Evolutionary conservation across 2,113 vertebrate genomes (phyloP).

Genomic region (Phyllostomus hastatus): DNA sequence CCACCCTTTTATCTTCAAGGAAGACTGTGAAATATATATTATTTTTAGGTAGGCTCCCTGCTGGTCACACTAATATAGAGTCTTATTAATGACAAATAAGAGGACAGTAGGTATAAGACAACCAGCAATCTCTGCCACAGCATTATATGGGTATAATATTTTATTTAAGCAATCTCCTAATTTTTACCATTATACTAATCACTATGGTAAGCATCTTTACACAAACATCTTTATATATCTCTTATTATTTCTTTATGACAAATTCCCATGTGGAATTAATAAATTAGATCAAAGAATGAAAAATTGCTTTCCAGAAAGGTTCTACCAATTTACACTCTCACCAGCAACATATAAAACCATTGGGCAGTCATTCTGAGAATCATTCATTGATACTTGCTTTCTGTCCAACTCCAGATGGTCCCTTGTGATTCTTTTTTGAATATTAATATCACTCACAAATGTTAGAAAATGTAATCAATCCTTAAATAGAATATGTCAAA

Average conservation of each 20-base stretch:
- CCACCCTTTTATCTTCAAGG: not conserved
- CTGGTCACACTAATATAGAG: not conserved
- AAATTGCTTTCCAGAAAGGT: constrained; percentile 28
- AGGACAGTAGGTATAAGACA: not conserved
- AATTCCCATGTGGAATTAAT: constrained; percentile 25
- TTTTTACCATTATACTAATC: not conserved
- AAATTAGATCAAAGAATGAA: not conserved
- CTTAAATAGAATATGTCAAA: constrained; percentile 42
- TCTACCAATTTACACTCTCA: not conserved
- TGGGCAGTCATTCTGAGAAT: constrained; percentile 2
- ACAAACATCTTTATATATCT: not conserved
- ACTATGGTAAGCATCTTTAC: not conserved
- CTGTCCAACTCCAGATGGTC: not conserved
- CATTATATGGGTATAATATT: not conserved
- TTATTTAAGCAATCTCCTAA: not conserved
- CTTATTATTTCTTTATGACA: constrained; percentile 26
- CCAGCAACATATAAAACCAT: not conserved
- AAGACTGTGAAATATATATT: not conserved
- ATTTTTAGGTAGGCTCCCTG: not conserved
- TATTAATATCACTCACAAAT: constrained; percentile 41
- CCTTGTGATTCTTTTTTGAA: constrained; percentile 28
- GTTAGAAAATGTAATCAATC: constrained; percentile 36
- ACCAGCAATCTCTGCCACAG: not conserved
- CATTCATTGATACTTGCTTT: not conserved
- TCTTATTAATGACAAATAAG: not conserved